Conservation (phyloP, 2,888 invertebrate genomes). For the Rhopalosiphum nymphaeae region DNA sequence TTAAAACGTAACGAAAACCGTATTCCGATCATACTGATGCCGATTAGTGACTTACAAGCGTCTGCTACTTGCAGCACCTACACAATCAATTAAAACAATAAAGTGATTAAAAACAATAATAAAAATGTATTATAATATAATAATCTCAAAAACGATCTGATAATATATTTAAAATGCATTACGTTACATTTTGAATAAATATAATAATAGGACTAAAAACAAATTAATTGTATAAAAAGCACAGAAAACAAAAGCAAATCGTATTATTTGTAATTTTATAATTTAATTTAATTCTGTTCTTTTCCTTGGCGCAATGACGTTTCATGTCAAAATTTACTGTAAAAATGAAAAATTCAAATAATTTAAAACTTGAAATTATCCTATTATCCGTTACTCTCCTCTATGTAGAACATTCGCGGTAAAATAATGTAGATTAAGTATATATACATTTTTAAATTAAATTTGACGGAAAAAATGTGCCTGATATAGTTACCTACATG, state of each 20-base stretch:
- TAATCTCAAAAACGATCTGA: not conserved
- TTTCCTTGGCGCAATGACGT: not conserved
- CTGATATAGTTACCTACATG: not conserved
- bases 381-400: not conserved
- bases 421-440: not conserved
- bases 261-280: not conserved
- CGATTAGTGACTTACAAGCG: not conserved
- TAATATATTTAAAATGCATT: not conserved
- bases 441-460: slow-evolving; percentile 9
- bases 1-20: slow-evolving; percentile 16
- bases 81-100: slow-evolving; percentile 11
- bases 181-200: not conserved
- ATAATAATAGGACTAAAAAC: not conserved
- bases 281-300: not conserved
- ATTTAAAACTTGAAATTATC: not conserved
- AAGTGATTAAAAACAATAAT: not conserved
- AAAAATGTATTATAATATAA: not conserved
- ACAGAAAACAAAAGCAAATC: not conserved
- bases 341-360: not conserved
- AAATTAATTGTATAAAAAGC: not conserved
- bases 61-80: not conserved
- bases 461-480: not conserved
- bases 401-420: not conserved
- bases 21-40: slow-evolving; percentile 36
- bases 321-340: not conserved